Percentiles rank a stretch among this genome's conserved stretches.
phyloP scores from a whole-genome alignment of 35 echinoderm and acorn worm species.

The Anneissia japonica region DNA sequence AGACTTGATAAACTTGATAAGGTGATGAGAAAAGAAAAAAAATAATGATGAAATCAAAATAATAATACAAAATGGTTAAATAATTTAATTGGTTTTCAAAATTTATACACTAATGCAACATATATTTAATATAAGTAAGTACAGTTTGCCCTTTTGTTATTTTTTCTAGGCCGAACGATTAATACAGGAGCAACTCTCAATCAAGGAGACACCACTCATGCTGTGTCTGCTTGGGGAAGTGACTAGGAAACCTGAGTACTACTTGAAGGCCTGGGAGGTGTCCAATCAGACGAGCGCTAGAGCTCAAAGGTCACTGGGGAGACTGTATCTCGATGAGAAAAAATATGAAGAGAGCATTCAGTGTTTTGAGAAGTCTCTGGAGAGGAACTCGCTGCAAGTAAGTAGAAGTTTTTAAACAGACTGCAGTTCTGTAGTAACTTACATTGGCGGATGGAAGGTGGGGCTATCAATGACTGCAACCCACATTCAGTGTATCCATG shows the following conservation, averaged over 20 bases:
- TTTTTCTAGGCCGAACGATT: constrained; percentile 60
- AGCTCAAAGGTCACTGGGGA: constrained; percentile 76
- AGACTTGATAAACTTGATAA: constrained; percentile 75
- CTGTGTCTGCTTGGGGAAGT: constrained; percentile 88
- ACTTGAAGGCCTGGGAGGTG: constrained; percentile 83
- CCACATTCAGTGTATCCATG: too few species aligned
- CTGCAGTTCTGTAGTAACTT: too few species aligned
- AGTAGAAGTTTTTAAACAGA: constrained; percentile 10
- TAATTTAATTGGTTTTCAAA: too few species aligned
- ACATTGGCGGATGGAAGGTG: too few species aligned
- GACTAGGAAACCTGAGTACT: constrained; percentile 65
- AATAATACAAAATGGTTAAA: too few species aligned
- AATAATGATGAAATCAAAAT: too few species aligned
- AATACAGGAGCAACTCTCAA: constrained; percentile 58
- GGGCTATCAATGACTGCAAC: too few species aligned
- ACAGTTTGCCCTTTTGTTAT: background rate
- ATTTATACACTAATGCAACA: too few species aligned
- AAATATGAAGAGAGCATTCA: constrained; percentile 83
- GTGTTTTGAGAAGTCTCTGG: constrained; percentile 76
- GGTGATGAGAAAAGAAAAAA: constrained; percentile 35
- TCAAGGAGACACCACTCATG: constrained; percentile 73
- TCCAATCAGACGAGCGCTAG: constrained; percentile 66
- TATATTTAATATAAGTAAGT: too few species aligned
- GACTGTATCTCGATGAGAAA: constrained; percentile 56
- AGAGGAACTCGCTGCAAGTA: constrained; percentile 78